Percentiles rank a stretch among this genome's conserved stretches.
phyloP scores from a whole-genome alignment of 2,113 vertebrate genomes.

The Lynx canadensis region DNA sequence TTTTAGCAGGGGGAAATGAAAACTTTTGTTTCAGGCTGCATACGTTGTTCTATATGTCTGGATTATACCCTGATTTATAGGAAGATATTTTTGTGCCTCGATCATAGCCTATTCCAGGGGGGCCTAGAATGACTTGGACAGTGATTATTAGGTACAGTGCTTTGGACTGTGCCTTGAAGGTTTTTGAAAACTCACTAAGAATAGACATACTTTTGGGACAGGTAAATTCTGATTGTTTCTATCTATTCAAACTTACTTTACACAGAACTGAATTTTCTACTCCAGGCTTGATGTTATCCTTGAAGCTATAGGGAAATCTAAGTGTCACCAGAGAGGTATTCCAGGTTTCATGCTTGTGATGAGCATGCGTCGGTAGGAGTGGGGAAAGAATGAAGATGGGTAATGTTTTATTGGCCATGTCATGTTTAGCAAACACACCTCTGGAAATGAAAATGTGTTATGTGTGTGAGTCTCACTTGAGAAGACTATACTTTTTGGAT shows the following conservation, averaged over 20 bases:
- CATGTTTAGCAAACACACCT: background rate
- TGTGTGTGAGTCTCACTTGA: background rate
- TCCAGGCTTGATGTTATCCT: background rate
- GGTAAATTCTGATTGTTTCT: background rate
- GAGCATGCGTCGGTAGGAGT: background rate
- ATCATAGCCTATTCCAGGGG: background rate
- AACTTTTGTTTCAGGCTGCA: background rate
- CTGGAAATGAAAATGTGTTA: background rate
- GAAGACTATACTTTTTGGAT: background rate
- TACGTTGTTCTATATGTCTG: background rate
- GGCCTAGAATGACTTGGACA: background rate
- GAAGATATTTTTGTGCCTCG: background rate
- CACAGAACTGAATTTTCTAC: background rate
- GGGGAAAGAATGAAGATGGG: background rate
- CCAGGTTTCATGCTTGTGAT: background rate
- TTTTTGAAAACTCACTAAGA: background rate
- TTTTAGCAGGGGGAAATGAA: background rate
- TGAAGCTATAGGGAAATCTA: background rate
- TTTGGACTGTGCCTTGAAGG: background rate
- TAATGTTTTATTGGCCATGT: background rate
- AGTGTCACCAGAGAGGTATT: background rate
- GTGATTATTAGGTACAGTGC: background rate
- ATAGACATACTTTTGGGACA: background rate
- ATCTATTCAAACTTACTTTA: background rate
- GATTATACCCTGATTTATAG: background rate